Base-by-base conservation (phyloP, 2,797 vertebrate species). In the Melanotaenia boesemani region DNA sequence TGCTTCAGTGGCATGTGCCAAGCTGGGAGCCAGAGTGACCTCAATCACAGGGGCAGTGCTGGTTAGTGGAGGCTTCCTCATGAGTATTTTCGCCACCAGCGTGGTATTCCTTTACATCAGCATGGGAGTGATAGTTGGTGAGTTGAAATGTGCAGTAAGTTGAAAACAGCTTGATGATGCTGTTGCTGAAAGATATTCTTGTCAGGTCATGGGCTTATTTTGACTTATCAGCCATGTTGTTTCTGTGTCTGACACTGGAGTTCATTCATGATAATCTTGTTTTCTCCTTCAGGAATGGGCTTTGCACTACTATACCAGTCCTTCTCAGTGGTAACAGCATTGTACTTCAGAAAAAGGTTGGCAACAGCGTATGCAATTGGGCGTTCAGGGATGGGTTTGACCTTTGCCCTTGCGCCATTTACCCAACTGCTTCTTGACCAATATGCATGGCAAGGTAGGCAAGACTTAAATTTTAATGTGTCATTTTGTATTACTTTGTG, bases 401-500 rank as follows among this genome's bases (percentile, higher is more conserved):
- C 97, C 0, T 97, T 99, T 88, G 94, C 97, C 2, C 89, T 98
- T 0, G 96, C 97, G 0, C 97, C 97, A 0, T 95, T 97, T 84
- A 96, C 95, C 2, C 96, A 98, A 88, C 89, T 97, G 20, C 94
- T 98, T 67, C 90, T 98, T 58, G 95, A 97, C 68, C 60, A 70
- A 6, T 98, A 99, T 2, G 93, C 94, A 60, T 98, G 97, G 97
- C 95, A 95, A 95, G 97, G 97, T 99, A 87, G 88, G 93, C n/a
- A 44, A 18, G 0, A 52, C 0, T 18, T 26, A 58, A 28, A 10
- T 81, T 10, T 70, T 4, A 34, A 58, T 36, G 9, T 56, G 24
- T 11, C 36, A 26, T 9, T 6, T 16, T 16, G 10, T 37, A 22
- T 32, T 20, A 50, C 11, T 54, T 46, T 54, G 22, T 26, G 16